These are phyloP conservation scores for Platerodrilus igneus DNA, from an alignment of 2,888 invertebrate genomes.

Conservation along the genomic window DNA sequence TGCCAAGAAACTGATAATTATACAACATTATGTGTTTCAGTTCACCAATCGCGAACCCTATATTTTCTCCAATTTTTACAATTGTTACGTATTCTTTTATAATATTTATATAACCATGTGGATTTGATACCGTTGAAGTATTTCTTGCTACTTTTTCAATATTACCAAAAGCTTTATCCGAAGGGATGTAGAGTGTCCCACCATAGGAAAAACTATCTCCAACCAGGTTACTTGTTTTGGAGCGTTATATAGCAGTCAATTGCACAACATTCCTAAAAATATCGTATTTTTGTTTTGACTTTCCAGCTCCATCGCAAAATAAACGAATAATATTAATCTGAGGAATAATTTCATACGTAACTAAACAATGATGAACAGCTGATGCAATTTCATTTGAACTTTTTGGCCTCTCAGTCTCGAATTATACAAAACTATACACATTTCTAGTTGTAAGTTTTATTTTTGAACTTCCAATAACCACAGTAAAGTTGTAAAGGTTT, in stretches of 20 bases:
- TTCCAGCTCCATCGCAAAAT: constrained; percentile 32
- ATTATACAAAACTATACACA: too few species aligned
- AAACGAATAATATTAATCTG: constrained; percentile 25
- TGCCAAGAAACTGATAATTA: constrained; percentile 28
- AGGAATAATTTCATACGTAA: constrained; percentile 1
- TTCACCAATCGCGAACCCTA: constrained; percentile 25
- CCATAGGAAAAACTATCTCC: too few species aligned
- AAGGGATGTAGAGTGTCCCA: constrained; percentile 5
- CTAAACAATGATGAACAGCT: constrained; percentile 27
- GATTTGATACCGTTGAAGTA: constrained; percentile 23
- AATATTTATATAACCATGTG: constrained; percentile 29
- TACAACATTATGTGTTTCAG: constrained; percentile 17
- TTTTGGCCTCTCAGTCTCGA: too few species aligned
- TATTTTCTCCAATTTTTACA: constrained; percentile 22
- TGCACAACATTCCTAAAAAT: constrained; percentile 28
- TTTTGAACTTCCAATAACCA: too few species aligned
- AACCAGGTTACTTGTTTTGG: too few species aligned
- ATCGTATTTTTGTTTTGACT: constrained; percentile 34
- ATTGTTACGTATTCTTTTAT: constrained; percentile 23
- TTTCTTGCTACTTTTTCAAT: constrained; percentile 30
- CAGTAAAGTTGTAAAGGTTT: too few species aligned
- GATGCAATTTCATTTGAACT: too few species aligned
- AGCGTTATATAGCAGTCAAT: constrained; percentile 22
- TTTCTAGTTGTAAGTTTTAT: too few species aligned
- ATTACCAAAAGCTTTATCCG: constrained; percentile 20